Evolutionary conservation across 1,140 invertebrate genomes (phyloP).

Genomic region (Heliconius himera): DNA sequence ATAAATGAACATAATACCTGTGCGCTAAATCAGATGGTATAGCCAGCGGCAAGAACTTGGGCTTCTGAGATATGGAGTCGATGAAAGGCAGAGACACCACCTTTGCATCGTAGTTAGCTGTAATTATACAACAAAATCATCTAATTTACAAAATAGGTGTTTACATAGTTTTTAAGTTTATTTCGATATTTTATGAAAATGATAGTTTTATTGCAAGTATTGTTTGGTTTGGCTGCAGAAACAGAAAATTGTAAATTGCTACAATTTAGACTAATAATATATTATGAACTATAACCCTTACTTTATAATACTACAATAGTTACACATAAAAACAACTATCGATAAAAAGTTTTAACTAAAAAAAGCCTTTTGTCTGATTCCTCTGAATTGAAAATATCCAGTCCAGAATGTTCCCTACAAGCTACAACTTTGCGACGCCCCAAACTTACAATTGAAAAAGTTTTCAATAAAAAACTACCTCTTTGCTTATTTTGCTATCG

Average conservation of each 20-base stretch:
- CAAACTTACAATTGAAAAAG: background rate
- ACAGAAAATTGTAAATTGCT: no score
- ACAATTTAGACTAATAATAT: no score
- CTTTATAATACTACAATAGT: background rate
- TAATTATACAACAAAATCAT: no score
- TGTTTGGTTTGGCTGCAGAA: no score
- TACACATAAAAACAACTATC: background rate
- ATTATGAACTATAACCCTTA: no score
- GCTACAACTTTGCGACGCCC: background rate
- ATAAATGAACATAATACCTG: constrained; percentile 39
- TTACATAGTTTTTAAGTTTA: no score
- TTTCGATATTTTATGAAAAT: no score
- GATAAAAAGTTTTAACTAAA: background rate
- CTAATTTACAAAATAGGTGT: no score
- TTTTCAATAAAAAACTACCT: background rate
- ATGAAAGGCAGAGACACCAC: constrained; percentile 96
- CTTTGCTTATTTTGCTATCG: background rate
- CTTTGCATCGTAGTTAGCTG: constrained; percentile 87
- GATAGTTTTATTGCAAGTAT: no score
- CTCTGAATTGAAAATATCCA: background rate
- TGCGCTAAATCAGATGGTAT: constrained; percentile 95
- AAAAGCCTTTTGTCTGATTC: background rate
- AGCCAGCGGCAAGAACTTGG: constrained; percentile 94
- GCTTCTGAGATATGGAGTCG: constrained; percentile 94
- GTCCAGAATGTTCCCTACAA: background rate